Evolutionary conservation across 2,113 vertebrate species (phyloP).

Genomic region (Edolisoma coerulescens): DNA sequence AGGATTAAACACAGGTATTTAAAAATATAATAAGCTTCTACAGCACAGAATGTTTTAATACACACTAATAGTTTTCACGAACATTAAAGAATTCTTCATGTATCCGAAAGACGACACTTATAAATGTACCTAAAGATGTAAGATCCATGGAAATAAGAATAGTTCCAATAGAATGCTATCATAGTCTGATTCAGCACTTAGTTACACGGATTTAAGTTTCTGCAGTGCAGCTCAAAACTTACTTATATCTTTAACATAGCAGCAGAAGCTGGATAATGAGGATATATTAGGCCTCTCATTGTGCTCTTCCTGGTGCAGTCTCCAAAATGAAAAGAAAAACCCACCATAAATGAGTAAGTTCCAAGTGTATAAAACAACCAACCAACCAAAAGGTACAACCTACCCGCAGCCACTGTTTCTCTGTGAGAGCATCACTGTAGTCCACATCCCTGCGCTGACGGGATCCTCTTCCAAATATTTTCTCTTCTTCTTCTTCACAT

Average conservation of each 20-base stretch:
- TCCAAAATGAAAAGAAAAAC: not conserved
- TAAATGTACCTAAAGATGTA: not conserved
- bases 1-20: not conserved
- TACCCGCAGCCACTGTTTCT: slow-evolving; percentile 96
- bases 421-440: slow-evolving; percentile 95
- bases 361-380: not conserved
- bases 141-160: not conserved
- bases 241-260: not conserved
- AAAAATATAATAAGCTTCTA: not conserved
- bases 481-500: slow-evolving; percentile 95
- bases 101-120: not conserved
- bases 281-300: not conserved
- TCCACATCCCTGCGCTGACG: slow-evolving; percentile 94
- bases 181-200: not conserved
- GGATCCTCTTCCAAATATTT: slow-evolving; percentile 95
- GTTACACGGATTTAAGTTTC: not conserved
- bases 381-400: not conserved
- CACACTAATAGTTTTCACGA: not conserved
- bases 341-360: not conserved
- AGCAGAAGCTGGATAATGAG: not conserved
- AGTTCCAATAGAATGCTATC: not conserved
- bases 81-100: not conserved
- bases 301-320: not conserved
- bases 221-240: not conserved
- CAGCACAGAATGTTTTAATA: not conserved